Base-by-base conservation (phyloP, 1,140 invertebrate genomes). In the Tetragnatha versicolor region DNA sequence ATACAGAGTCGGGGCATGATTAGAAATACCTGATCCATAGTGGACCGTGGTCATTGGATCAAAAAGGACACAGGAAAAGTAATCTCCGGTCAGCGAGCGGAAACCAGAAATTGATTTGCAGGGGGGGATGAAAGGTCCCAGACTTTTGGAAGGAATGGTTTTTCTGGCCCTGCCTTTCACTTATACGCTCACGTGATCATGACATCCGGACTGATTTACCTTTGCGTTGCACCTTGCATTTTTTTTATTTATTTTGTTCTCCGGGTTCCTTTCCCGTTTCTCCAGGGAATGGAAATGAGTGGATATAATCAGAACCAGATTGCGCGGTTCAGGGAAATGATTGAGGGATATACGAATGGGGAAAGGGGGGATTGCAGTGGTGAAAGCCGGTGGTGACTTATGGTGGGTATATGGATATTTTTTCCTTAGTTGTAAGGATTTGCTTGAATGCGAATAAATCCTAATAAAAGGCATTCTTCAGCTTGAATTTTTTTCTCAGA, bases 81-180 rank as follows among this genome's bases (percentile, higher is more conserved):
- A 69, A 69, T 69, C 66, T 69, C 66, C 66, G 66, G 66, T 55
- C 66, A 69, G 66, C 66, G 27, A 31, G 66, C 47, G 49, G 49
- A 53, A 69, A 53, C 66, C 51, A 20, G 49, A 69, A 53, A 69
- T 69, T 69, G 66, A 69, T 69, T 69, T 69, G 66, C 7, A 35
- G 31, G 31, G 37, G 39, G 49, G n/a, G n/a, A 51, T 10, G 66
- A 69, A 33, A 27, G 55, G 35, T 39, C 17, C 42, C 25, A 22
- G n/a, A 17, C 55, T 17, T 20, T 39, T 63, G 60, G 47, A 69
- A 69, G 45, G 47, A 53, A 69, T 53, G 35, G 45, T 51, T 53
- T 69, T 69, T 63, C 42, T 63, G 14, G 22, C 14, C 60, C n/a
- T 53, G n/a, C 45, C 14, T n/a, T 14, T 49, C 49, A 39, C 60